phyloP scores from a whole-genome alignment of 2,797 vertebrate species.

The Xyrichtys novacula region DNA sequence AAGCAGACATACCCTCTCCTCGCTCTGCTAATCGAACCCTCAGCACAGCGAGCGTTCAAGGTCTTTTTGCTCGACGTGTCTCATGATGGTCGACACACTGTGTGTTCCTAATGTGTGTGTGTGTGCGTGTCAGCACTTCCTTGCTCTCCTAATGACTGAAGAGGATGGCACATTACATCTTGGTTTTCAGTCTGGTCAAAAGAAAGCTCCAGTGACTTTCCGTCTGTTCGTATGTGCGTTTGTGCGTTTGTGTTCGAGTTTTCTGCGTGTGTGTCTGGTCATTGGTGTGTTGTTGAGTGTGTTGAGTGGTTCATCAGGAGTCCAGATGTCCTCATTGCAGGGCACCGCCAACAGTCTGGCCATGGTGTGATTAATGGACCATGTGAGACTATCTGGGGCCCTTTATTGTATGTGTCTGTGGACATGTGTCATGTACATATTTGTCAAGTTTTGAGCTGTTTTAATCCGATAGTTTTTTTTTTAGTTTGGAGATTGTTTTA shows the following conservation, averaged over 20 bases:
- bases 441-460: too few species aligned
- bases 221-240: neutral
- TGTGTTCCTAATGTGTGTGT: slow-evolving; percentile 18
- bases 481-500: too few species aligned
- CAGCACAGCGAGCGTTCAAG: slow-evolving; percentile 55
- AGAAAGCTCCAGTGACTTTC: slow-evolving; percentile 1
- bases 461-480: too few species aligned
- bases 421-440: neutral
- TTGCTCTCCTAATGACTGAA: slow-evolving; percentile 50
- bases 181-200: slow-evolving; percentile 31
- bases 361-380: slow-evolving; percentile 56
- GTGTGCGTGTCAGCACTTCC: slow-evolving; percentile 44
- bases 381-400: slow-evolving; percentile 35
- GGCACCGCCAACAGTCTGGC: slow-evolving; percentile 61
- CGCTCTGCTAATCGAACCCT: slow-evolving; percentile 62
- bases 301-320: slow-evolving; percentile 39
- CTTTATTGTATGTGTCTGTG: slow-evolving; percentile 25
- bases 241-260: slow-evolving; percentile 1
- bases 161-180: slow-evolving; percentile 51
- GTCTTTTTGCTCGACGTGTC: slow-evolving; percentile 36
- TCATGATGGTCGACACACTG: slow-evolving; percentile 57
- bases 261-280: slow-evolving; percentile 10
- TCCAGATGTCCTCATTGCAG: slow-evolving; percentile 64
- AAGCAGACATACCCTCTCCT: slow-evolving; percentile 49
- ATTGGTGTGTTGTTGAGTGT: slow-evolving; percentile 23